Evolutionary conservation across 2,113 vertebrate genomes (phyloP).

Genomic region (Sylvia atricapilla): DNA sequence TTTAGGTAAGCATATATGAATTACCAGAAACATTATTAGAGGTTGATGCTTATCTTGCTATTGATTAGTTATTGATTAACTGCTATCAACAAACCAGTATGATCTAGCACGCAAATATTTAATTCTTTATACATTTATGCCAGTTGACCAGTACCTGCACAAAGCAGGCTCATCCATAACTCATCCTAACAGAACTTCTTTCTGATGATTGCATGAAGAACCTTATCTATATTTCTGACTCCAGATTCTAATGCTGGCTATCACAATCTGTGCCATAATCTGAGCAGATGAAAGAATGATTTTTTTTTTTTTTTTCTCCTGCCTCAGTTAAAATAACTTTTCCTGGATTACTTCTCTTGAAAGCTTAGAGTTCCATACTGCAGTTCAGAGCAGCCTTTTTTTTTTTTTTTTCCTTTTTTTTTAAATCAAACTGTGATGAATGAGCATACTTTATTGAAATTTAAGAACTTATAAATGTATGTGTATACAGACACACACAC

Average conservation of each 20-base stretch:
- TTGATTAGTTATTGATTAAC: not conserved
- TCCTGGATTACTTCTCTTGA: not conserved
- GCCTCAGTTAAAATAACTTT: not conserved
- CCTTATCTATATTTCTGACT: not conserved
- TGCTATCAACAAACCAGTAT: not conserved
- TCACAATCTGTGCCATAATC: not conserved
- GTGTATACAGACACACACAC: not conserved
- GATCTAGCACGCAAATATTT: not conserved
- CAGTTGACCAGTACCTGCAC: not conserved
- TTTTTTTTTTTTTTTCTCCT: not conserved
- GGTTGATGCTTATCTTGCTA: not conserved
- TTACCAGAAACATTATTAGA: not conserved
- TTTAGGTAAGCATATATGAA: not conserved
- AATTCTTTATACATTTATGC: not conserved
- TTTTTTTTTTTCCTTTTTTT: not conserved
- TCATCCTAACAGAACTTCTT: not conserved
- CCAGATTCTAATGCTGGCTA: not conserved
- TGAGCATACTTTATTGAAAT: not conserved
- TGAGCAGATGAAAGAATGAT: not conserved
- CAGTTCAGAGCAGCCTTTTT: not conserved
- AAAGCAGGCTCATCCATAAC: not conserved
- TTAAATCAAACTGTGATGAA: not conserved
- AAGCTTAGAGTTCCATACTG: not conserved
- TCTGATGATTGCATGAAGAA: not conserved
- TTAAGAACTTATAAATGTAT: not conserved